phyloP scores from a whole-genome alignment of 2,888 invertebrate species.

The Athetis lepigone region DNA sequence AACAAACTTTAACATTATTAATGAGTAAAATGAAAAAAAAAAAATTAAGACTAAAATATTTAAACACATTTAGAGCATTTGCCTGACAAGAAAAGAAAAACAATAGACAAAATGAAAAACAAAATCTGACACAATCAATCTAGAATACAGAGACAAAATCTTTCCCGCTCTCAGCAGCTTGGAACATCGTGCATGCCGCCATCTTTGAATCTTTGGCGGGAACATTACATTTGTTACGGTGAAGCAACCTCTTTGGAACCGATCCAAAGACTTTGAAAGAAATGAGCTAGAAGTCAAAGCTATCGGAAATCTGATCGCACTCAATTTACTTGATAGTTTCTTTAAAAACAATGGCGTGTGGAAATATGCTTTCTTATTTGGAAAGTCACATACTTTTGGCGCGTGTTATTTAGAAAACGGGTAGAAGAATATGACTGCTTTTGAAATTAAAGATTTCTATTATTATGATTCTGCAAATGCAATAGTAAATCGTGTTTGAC shows the following conservation, averaged over 20 bases:
- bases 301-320: slow-evolving; percentile 43
- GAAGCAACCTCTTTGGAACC: slow-evolving; percentile 56
- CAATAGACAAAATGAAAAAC: background rate
- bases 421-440: background rate
- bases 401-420: background rate
- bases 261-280: slow-evolving; percentile 59
- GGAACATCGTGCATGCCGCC: slow-evolving; percentile 15
- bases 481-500: too few species aligned
- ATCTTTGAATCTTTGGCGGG: slow-evolving; percentile 36
- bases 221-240: slow-evolving; percentile 44
- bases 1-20: too few species aligned
- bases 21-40: too few species aligned
- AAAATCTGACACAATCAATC: slow-evolving; percentile 2
- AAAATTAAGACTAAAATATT: too few species aligned
- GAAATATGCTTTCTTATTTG: slow-evolving; percentile 6
- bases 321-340: slow-evolving; percentile 36
- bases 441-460: background rate
- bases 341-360: slow-evolving; percentile 28
- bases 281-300: slow-evolving; percentile 41
- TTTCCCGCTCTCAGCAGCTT: slow-evolving; percentile 11
- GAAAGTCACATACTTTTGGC: slow-evolving; percentile 11
- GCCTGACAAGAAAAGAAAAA: background rate
- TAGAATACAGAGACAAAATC: slow-evolving; percentile 5
- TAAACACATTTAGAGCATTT: too few species aligned
- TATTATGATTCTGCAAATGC: too few species aligned